Evolutionary conservation across 2,797 vertebrate species (phyloP), one percentile per base, ranked within the genome.

Genomic region (Alca torda): DNA sequence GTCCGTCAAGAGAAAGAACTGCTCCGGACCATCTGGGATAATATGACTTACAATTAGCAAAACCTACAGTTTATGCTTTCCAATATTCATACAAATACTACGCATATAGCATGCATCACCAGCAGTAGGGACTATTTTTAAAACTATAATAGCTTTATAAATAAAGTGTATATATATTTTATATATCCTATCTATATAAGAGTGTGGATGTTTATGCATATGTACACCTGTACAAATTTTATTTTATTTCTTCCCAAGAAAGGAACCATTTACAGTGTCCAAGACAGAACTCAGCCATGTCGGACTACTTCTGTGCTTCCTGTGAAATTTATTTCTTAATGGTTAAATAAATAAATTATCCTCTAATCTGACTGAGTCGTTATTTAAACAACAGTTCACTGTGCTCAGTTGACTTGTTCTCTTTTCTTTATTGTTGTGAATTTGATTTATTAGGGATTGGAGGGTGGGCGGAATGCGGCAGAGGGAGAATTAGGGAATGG

Each of bases 1-100:
- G 65, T 94, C 84, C 93, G 91, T 93, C 91, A 60, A 82, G 75
- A 93, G 82, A 93, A 96, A 94, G 41, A 72, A 65, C 43, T 85
- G 56, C 33, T 96, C 80, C 68, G 46, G 96, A 77, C 78, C 60
- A 56, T 65, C 77, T 88, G 33, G 17, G 85, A 67, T 81, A 96
- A 35, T 20, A 65, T 10, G 30, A 18, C 56, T 89, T 80, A 80
- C 60, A 50, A 70, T 86, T 80, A 82, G 26, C 31, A 77, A 94
- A 87, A 75, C 11, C 57, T 93, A 35, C 56, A 70, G n/a, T 43
- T 84, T 75, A 77, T 10, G 16, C 9, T 75, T 77, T 65, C 65
- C 35, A 37, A 13, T 87, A 70, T 76, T 82, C 26, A 48, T 61
- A 53, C 8, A 76, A 72, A 87, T 26, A 25, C 16, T 19, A 6